phyloP scores from a whole-genome alignment of 2,113 vertebrate species.

The Phoxinus phoxinus region DNA sequence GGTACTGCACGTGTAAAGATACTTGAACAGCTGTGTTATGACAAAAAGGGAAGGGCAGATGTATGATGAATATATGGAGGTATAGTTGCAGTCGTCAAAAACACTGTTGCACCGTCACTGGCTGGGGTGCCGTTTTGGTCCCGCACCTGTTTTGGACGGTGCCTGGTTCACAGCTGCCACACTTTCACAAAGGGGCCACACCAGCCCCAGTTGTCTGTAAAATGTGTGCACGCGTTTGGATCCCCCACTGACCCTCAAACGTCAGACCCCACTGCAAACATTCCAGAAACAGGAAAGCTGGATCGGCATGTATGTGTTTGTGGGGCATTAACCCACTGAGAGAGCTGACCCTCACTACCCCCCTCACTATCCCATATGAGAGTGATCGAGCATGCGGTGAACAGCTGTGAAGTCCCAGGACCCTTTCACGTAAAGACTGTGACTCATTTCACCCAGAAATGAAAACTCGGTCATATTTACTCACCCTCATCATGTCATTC shows the following conservation, averaged over 20 bases:
- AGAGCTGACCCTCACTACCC: background rate
- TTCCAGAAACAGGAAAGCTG: constrained; percentile 19
- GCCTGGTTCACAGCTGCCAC: constrained; percentile 32
- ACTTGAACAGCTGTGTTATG: background rate
- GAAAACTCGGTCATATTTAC: background rate
- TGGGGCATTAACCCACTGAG: constrained; percentile 5
- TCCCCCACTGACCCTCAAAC: background rate
- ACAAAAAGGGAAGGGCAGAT: background rate
- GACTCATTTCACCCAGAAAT: background rate
- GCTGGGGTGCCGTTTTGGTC: constrained; percentile 34
- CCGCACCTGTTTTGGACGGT: constrained; percentile 39
- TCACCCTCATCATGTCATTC: background rate
- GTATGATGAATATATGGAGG: constrained; percentile 16
- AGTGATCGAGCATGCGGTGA: constrained; percentile 15
- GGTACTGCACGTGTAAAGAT: background rate
- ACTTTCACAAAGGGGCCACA: constrained; percentile 10
- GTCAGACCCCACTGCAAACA: constrained; percentile 39
- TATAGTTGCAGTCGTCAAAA: constrained; percentile 1
- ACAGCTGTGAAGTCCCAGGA: constrained; percentile 29
- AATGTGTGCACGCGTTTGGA: constrained; percentile 2
- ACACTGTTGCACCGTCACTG: background rate
- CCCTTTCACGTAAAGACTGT: constrained; percentile 16
- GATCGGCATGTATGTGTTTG: constrained; percentile 21
- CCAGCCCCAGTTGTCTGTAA: constrained; percentile 41
- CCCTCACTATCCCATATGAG: constrained; percentile 5